Evolutionary conservation across 2,888 invertebrate genomes (phyloP), one percentile per base, ranked within the genome.

Genomic region (Leucophenga maculata): DNA sequence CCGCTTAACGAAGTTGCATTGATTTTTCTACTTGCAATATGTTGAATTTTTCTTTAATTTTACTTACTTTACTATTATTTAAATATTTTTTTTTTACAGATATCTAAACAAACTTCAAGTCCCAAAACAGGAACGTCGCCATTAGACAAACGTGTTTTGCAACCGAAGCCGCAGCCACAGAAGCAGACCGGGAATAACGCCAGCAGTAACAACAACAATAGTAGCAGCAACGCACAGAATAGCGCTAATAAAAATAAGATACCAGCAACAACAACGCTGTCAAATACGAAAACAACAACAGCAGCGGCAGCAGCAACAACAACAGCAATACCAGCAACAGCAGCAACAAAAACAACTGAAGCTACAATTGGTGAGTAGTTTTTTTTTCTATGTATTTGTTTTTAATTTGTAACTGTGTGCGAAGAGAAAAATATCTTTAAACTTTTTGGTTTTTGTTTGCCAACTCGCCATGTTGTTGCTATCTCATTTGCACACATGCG

Each of bases 121-220:
- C 86, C 86, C 31, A 87, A 87, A 81, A 81, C 85, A 69, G 76
- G 84, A 72, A 85, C 85, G 68, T 83, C 89, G 70, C 91, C 91
- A 74, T 89, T 90, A 73, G 93, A 93, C 87, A 93, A 93, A 86
- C 87, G 93, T 79, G 91, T 93, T 44, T 86, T 93, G 71, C 93
- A 93, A 86, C 93, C 93, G 0, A 93, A 93, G 83, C 91, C 79
- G 62, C 74, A 76, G 52, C 59, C 77, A 62, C 85, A 46, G 72
- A 71, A 74, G 65, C 65, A 72, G 72, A 69, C 66, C 69, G 74
- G 79, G 79, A 78, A 77, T 74, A 76, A 70, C 71, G 78, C 65
- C 39, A 72, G 18, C 72, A 74, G 46, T 71, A 69, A 32, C 68
- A 66, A 26, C 74, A 65, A n/a, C 67, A 71, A 14, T 50, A 62